Base-by-base conservation (phyloP, 1,140 invertebrate species). In the Harpegnathos saltator region DNA sequence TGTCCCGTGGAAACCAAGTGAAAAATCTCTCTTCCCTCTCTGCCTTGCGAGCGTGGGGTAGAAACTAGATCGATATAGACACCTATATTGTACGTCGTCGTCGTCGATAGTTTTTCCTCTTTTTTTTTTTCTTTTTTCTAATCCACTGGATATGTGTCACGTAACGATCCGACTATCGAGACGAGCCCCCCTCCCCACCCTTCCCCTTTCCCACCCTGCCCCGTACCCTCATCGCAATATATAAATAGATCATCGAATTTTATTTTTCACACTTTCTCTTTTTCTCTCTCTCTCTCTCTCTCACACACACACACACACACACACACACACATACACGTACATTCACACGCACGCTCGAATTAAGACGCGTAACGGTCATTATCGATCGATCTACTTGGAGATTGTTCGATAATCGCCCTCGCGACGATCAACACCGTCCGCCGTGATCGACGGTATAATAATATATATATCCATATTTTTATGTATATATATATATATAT, bases 201-300 rank as follows among this genome's bases (percentile, higher is more conserved):
- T 65, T 65, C 17, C 15, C 62, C 24, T 29, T 29, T 65, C 62
- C 29, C 24, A 33, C 17, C 24, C 24, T 15, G 56, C 29, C 29
- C 29, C 29, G 5, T 58, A 24, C 56, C n/a, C 24, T 82, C 83
- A 54, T 52, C 84, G 58, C 73, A 85, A 85, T 83, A 91, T 88
- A 92, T 91, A 92, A 93, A 92, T 92, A 92, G 89, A 92, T 91
- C 87, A 87, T 91, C 85, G 83, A 91, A 90, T 87, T 89, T 65
- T 44, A 52, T 73, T 33, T 72, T n/a, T 78, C n/a, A 26, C 59
- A 12, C 7, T n/a, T 44, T 19, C 33, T 33, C 61, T n/a, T 15
- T 59, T 24, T 22, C 17, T 83, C 26, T 22, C 54, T 0, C 5
- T 73, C 83, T n/a, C 22, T 33, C 33, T 38, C 29, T 50, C 19